Percentiles rank a stretch among this genome's conserved stretches.
Evolutionary conservation across 2,797 vertebrate genomes (phyloP).

Genomic region (Sternarchorhynchus goeldii): DNA sequence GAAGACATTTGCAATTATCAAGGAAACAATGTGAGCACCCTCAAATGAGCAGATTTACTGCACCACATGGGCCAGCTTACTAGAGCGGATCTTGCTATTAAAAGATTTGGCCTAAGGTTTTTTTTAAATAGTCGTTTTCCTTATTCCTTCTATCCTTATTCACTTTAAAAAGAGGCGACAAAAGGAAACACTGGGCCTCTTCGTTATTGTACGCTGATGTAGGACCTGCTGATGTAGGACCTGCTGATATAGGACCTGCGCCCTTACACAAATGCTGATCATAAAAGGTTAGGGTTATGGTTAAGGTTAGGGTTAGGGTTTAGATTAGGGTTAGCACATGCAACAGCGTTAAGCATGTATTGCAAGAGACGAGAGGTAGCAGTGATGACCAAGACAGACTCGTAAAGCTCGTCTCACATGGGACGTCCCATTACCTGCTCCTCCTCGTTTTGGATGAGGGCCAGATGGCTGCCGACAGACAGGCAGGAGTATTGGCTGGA

Average conservation of each 20-base stretch:
- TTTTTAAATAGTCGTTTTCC: not conserved
- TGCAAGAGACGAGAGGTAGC: no score
- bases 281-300: not conserved
- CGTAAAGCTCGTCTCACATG: not conserved
- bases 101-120: not conserved
- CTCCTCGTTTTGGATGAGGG: slow-evolving; percentile 50
- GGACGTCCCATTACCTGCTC: slow-evolving; percentile 53
- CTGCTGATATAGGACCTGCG: not conserved
- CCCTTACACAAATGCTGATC: not conserved
- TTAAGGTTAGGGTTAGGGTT: no score
- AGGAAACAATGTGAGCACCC: slow-evolving; percentile 7
- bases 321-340: no score
- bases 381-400: not conserved
- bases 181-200: not conserved
- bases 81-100: not conserved
- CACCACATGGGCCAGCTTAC: not conserved
- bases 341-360: no score
- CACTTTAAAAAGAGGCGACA: not conserved
- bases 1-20: slow-evolving; percentile 12
- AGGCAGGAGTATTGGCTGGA: slow-evolving; percentile 62
- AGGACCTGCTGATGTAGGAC: no score
- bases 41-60: not conserved
- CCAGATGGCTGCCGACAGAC: slow-evolving; percentile 57
- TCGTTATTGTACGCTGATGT: not conserved
- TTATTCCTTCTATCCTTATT: not conserved